Evolutionary conservation across 2,888 invertebrate genomes (phyloP), one percentile per base, ranked within the genome.

Genomic region (Ormyrus thymus): DNA sequence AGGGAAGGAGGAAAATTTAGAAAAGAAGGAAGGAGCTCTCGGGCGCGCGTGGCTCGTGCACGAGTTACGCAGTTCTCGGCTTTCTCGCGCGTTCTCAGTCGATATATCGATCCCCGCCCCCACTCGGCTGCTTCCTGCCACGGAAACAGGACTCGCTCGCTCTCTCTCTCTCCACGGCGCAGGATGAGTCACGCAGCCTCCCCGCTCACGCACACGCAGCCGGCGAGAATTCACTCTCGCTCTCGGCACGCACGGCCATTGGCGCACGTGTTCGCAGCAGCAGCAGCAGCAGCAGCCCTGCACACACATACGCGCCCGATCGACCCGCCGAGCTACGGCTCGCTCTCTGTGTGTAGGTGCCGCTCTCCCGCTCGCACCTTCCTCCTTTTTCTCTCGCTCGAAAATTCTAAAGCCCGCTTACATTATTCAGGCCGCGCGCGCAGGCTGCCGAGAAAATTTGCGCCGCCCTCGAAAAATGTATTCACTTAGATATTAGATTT

Each of bases 131-230:
- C 87, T 89, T 89, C 90, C 89, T 89, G 89, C 90, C 87, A 73
- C 76, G 78, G 78, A 76, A 89, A 88, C 89, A 89, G 89, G 88
- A 89, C 87, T 86, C 87, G 64, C 58, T 66, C 84, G 83, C 86
- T 87, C 87, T 73, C 73, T 73, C 73, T 65, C 79, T 62, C 56
- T 50, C 69, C 66, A 9, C 55, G 58, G 86, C 86, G 83, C 87
- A 89, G 89, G 90, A 90, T 90, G 89, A 90, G 87, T 89, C 90
- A 90, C 78, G 48, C 89, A 90, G 89, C 89, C 86, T 89, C 90
- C 87, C 88, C 88, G 86, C 77, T 90, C 91, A 56, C 90, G 90
- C 84, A 91, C 91, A 91, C 91, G 91, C 87, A 76, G 65, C 83
- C 78, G 79, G 72, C 71, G 9, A 8, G 56, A 71, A 72, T 74